These are phyloP conservation scores for Aphelocoma coerulescens DNA, from an alignment of 2,113 vertebrate species.

Conservation along the genomic window DNA sequence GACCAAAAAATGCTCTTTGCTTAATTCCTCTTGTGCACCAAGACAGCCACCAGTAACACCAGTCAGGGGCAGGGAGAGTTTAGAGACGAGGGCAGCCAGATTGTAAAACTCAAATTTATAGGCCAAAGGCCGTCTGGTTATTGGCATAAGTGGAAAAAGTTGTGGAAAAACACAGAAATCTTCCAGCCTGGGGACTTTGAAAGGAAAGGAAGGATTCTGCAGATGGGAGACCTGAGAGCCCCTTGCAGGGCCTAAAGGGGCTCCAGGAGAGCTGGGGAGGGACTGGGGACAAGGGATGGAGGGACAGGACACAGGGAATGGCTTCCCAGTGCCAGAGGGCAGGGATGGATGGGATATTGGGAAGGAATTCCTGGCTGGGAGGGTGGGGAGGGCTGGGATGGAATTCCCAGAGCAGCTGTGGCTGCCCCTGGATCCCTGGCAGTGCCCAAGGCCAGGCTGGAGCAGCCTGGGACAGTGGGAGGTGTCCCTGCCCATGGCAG, in stretches of 20 bases:
- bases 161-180: background rate
- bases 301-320: background rate
- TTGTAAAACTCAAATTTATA: background rate
- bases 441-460: background rate
- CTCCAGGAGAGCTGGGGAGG: background rate
- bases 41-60: background rate
- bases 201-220: fast-evolving
- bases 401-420: background rate
- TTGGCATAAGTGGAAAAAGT: background rate
- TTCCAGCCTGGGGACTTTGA: background rate
- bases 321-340: background rate
- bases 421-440: background rate
- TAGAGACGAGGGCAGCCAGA: background rate
- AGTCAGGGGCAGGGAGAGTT: background rate
- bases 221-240: background rate
- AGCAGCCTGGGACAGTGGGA: background rate
- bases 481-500: background rate
- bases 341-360: background rate
- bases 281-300: background rate
- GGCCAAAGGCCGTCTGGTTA: background rate
- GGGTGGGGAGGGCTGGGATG: background rate
- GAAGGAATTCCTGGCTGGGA: background rate
- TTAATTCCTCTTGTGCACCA: background rate
- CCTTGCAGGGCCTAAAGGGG: fast-evolving
- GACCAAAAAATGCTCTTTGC: background rate